These are phyloP conservation scores for Phortica magna DNA, from an alignment of 2,888 invertebrate species.

Conservation along the genomic window DNA sequence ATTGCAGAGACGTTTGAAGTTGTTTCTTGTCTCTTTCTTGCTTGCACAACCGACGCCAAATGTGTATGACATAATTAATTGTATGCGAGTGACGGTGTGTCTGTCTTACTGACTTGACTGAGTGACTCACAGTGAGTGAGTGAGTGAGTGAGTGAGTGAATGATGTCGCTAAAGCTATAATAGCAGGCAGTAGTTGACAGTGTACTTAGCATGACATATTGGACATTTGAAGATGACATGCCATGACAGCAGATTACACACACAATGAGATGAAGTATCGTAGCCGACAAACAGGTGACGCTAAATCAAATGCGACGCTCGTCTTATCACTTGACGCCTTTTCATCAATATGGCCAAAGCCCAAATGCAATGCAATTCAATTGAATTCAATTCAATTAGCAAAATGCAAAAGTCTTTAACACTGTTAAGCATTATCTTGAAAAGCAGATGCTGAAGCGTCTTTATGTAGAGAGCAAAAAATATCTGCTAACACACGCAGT, in stretches of 20 bases:
- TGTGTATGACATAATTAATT: slow-evolving; percentile 76
- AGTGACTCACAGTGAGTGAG: not conserved
- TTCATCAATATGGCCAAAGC: not conserved
- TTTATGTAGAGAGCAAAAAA: not conserved
- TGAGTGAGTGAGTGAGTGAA: not conserved
- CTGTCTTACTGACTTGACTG: not conserved
- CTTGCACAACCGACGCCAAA: slow-evolving; percentile 44
- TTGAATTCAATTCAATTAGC: slow-evolving; percentile 56
- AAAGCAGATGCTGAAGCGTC: slow-evolving; percentile 56
- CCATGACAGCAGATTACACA: slow-evolving; percentile 37
- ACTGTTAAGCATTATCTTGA: slow-evolving; percentile 34
- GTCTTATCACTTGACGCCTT: slow-evolving; percentile 27
- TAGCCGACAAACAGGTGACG: not conserved
- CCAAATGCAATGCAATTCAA: not conserved
- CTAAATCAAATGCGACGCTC: slow-evolving; percentile 25
- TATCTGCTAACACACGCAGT: not conserved
- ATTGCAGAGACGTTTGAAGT: slow-evolving; percentile 62
- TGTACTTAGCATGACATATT: slow-evolving; percentile 68
- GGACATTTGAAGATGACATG: slow-evolving; percentile 69
- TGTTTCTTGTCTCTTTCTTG: not conserved
- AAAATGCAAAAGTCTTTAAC: slow-evolving; percentile 56
- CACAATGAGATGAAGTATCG: too few species aligned
- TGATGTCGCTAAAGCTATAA: not conserved
- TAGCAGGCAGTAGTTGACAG: not conserved
- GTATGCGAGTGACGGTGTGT: slow-evolving; percentile 50